These are phyloP conservation scores for Heliangelus exortis DNA, from an alignment of 2,797 vertebrate species.

Conservation along the genomic window DNA sequence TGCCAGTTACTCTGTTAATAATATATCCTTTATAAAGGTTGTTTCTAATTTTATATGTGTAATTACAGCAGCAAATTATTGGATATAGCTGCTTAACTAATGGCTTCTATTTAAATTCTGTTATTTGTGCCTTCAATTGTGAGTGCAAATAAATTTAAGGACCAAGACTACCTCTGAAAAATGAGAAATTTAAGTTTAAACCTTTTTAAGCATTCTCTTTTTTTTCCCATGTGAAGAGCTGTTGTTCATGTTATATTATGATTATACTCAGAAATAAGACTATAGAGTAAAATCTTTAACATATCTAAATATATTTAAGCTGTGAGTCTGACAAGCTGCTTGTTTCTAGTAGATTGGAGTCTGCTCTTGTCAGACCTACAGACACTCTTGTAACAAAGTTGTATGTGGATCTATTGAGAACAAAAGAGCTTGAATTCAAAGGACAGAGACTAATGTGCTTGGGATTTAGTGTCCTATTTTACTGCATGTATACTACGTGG, in stretches of 20 bases:
- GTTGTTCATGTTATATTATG: not conserved
- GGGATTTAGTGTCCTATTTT: not conserved
- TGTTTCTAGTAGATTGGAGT: not conserved
- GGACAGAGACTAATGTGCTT: not conserved
- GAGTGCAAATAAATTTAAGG: not conserved
- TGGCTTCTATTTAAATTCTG: not conserved
- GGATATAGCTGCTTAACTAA: not conserved
- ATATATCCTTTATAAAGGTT: not conserved
- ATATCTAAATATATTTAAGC: not conserved
- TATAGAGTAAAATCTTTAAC: not conserved
- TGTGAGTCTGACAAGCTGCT: not conserved
- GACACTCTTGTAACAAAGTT: not conserved
- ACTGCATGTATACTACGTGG: not conserved
- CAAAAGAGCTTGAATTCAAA: accelerated
- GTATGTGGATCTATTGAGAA: not conserved
- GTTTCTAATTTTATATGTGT: not conserved
- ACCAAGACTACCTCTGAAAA: not conserved
- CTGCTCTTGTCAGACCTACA: not conserved
- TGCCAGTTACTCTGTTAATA: not conserved
- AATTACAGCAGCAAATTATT: not conserved
- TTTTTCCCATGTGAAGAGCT: not conserved
- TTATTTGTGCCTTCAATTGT: not conserved
- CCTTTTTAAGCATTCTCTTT: not conserved
- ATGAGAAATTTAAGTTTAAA: not conserved
- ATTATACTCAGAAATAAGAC: not conserved